Evolutionary conservation across 2,797 vertebrate genomes (phyloP), one percentile per base, ranked within the genome.

Genomic region (Acrossocheilus fasciatus): DNA sequence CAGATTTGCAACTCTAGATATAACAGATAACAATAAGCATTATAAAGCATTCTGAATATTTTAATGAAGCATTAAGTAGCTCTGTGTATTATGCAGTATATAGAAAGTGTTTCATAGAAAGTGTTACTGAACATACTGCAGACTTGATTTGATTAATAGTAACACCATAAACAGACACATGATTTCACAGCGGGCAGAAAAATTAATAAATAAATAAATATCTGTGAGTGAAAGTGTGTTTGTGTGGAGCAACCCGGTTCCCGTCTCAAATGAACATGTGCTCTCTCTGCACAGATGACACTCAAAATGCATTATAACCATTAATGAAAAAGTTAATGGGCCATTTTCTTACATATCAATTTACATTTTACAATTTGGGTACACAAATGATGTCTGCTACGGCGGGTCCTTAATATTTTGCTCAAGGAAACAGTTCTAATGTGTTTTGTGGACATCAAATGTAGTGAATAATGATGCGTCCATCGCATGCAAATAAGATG

Each of bases 281-380:
- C 91, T 94, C 92, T 94, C 93, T 92, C 94, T 90, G 96, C 95
- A 87, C 82, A 94, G 95, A 96, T 95, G 95, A 96, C 96, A 95
- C 96, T 96, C 95, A 95, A 95, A 98, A 98, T 97, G 96, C 96
- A 97, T 98, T 97, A 97, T 97, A 97, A 97, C 97, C 98, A 99
- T 99, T 99, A 99, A 99, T 99, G 98, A 99, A 98, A 98, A 99
- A 99, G 98, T 98, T 99, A 99, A 99, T 99, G 98, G 97, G 95
- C 96, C 98, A 98, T 99, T 98, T 98, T 99, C 97, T 97, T 98
- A 98, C 97, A 97, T 98, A 99, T 99, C 98, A 98, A 99, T 99
- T 99, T 98, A 98, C 97, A 98, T 97, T 97, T 96, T 96, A 97
- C 96, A 97, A 96, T 98, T 97, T 97, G 96, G 96, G 96, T 97